phyloP scores from a whole-genome alignment of 2,888 invertebrate genomes.

The Synanthedon formicaeformis region DNA sequence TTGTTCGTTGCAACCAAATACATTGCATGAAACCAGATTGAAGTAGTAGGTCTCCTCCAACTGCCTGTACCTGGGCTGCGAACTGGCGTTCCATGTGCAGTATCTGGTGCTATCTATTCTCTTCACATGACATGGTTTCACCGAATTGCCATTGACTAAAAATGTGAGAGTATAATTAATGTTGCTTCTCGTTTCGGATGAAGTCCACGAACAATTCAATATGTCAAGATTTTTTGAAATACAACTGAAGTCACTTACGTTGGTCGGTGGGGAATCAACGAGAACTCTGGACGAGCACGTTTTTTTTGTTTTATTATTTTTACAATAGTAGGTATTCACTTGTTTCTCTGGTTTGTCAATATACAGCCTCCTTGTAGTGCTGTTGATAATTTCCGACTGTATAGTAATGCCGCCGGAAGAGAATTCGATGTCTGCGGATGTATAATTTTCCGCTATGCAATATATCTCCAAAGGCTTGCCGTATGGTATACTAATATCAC shows the following conservation, averaged over 20 bases:
- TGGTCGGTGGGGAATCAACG: slow-evolving; percentile 69
- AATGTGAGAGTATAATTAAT: slow-evolving; percentile 37
- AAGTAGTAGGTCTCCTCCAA: slow-evolving; percentile 66
- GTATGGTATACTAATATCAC: slow-evolving; percentile 68
- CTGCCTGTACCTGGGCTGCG: slow-evolving; percentile 52
- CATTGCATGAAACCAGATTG: slow-evolving; percentile 71
- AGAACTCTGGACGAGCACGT: slow-evolving; percentile 37
- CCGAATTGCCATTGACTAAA: slow-evolving; percentile 23
- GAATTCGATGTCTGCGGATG: slow-evolving; percentile 58
- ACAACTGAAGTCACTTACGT: slow-evolving; percentile 79
- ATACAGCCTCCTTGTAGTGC: slow-evolving; percentile 72
- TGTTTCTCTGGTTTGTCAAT: slow-evolving; percentile 67
- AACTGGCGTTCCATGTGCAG: slow-evolving; percentile 40
- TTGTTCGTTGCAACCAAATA: slow-evolving; percentile 67
- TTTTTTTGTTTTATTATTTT: slow-evolving; percentile 31
- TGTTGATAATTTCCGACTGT: slow-evolving; percentile 68
- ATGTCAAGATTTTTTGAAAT: slow-evolving; percentile 79
- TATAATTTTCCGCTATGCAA: slow-evolving; percentile 68
- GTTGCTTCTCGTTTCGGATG: slow-evolving; percentile 52
- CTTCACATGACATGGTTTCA: slow-evolving; percentile 18
- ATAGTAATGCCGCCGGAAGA: slow-evolving; percentile 16
- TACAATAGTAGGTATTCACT: slow-evolving; percentile 68
- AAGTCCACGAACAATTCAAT: slow-evolving; percentile 80
- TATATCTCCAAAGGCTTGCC: slow-evolving; percentile 74
- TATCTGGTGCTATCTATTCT: slow-evolving; percentile 15